Conservation (phyloP, 1,140 invertebrate genomes). For the Brevipalpus yothersi region DNA sequence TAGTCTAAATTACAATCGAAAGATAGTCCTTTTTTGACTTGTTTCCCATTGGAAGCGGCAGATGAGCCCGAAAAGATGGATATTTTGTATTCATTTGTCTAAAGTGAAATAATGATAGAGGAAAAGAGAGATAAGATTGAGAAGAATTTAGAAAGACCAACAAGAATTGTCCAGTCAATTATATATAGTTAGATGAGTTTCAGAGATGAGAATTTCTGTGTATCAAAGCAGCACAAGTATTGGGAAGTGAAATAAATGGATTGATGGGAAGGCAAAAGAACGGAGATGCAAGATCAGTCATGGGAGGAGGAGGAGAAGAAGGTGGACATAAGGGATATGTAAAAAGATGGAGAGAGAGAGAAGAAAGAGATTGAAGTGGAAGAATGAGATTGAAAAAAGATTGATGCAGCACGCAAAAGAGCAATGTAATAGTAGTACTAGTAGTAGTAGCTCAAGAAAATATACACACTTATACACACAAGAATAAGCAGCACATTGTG, state of each 20-base stretch:
- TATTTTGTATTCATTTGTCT: slow-evolving; percentile 15
- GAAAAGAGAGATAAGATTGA: not conserved
- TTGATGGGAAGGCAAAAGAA: not conserved
- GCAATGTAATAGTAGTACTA: no score
- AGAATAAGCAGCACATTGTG: no score
- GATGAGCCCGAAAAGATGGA: slow-evolving; percentile 12
- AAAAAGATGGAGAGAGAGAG: not conserved
- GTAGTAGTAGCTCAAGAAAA: no score
- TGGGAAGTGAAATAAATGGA: not conserved
- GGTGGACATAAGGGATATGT: no score
- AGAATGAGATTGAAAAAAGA: not conserved
- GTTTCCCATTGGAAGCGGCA: slow-evolving; percentile 15
- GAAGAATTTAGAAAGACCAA: not conserved
- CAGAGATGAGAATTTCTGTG: no score
- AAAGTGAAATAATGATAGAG: not conserved
- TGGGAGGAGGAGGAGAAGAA: no score
- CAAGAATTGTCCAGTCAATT: no score
- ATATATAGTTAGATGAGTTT: no score
- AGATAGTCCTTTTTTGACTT: slow-evolving; percentile 26
- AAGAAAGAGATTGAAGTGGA: not conserved
- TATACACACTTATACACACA: no score
- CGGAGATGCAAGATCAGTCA: no score
- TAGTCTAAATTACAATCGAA: slow-evolving; percentile 57
- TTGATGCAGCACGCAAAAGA: not conserved
- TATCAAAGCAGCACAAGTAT: not conserved